Evolutionary conservation across 2,888 invertebrate species (phyloP), one percentile per base, ranked within the genome.

Genomic region (Stenchaetothrips biformis): DNA sequence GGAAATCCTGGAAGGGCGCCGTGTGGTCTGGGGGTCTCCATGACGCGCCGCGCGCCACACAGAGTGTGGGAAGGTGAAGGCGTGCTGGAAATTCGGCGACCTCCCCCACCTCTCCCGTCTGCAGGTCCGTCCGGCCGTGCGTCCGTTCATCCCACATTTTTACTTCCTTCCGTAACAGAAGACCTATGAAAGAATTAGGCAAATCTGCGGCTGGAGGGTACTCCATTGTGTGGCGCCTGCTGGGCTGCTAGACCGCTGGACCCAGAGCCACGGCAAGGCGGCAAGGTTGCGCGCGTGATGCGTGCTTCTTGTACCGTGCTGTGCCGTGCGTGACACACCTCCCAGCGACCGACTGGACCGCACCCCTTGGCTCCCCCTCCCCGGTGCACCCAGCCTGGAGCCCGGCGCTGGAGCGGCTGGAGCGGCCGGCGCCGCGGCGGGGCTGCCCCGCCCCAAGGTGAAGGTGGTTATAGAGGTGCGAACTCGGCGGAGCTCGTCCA

Each of bases 401-500:
- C 1, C 59, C 1, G 37, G 37, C 37, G 37, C 37, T 37, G 37
- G 37, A 16, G 59, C 59, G 18, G 59, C 59, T 74, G 67, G 67
- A 74, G 21, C 67, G 59, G 13, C 59, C 59, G 59, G 11, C 53
- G 53, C 53, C 53, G 53, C 53, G 13, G 59, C 53, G 53, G 13
- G 13, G 59, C 59, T 18, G 59, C 16, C 59, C 9, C 18, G 59
- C 59, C 18, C 37, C 18, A 18, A 59, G 67, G 67, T 25, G 67
- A 74, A 25, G 67, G 21, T 74, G 67, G 67, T 25, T 74, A 74
- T 74, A 74, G 67, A 25, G 25, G 21, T 74, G 67, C 67, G 67
- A 25, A 11, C 67, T 4, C 21, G 11, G 67, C 67, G 67, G 9
- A n/a, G 67, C 21, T 11, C 67, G 67, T 25, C 21, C 67, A 74